phyloP scores from a whole-genome alignment of 2,888 invertebrate genomes.

The Drosophila fulvimacula region DNA sequence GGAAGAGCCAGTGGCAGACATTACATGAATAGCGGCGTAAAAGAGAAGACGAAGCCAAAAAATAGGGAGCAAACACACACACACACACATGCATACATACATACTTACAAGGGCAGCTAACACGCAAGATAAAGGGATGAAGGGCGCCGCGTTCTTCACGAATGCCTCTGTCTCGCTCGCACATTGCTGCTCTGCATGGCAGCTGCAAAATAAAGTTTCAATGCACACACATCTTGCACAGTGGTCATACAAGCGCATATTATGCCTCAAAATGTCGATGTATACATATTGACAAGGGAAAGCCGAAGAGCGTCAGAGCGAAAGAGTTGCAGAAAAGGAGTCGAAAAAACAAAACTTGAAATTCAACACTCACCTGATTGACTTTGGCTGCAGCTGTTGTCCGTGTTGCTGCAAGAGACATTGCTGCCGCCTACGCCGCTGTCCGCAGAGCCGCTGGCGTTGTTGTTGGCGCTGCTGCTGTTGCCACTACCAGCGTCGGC shows the following conservation, averaged over 20 bases:
- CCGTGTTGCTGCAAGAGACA: constrained; percentile 72
- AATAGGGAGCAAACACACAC: not conserved
- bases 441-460: constrained; percentile 67
- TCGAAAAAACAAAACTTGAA: constrained; percentile 39
- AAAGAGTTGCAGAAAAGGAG: constrained; percentile 21
- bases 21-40: constrained; percentile 6
- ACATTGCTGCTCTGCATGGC: constrained; percentile 20
- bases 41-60: constrained; percentile 7
- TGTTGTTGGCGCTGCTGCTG: constrained; percentile 42
- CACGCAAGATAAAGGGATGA: constrained; percentile 49
- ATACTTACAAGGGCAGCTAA: constrained; percentile 11
- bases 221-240: constrained; percentile 30
- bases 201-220: constrained; percentile 50
- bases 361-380: constrained; percentile 77
- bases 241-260: constrained; percentile 24
- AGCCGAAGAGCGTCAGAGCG: constrained; percentile 28
- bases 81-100: not conserved
- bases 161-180: constrained; percentile 8
- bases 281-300: constrained; percentile 26
- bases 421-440: constrained; percentile 71
- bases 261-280: constrained; percentile 5
- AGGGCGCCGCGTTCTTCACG: constrained; percentile 22
- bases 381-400: constrained; percentile 80
- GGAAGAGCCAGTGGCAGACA: constrained; percentile 13
- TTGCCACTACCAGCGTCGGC: constrained; percentile 30